Conservation (phyloP, 1,140 invertebrate genomes). For the Diuraphis noxia region DNA sequence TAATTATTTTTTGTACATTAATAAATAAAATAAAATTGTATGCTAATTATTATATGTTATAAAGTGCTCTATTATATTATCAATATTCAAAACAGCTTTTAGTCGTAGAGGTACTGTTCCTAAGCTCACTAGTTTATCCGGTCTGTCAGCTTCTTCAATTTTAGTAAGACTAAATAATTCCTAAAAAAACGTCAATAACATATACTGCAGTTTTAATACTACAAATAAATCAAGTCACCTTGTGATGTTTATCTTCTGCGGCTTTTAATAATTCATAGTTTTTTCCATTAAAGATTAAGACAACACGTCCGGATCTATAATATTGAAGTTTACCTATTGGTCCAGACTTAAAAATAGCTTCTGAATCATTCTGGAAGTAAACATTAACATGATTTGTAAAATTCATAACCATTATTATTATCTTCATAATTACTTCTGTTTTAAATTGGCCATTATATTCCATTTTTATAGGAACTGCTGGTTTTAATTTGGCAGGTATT, state of each 20-base stretch:
- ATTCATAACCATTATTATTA: neutral
- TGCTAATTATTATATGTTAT: neutral
- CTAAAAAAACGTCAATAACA: neutral
- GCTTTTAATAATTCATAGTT: constrained; percentile 43
- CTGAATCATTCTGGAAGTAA: constrained; percentile 17
- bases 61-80: constrained; percentile 42
- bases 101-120: constrained; percentile 28
- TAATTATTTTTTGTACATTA: neutral
- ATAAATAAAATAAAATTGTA: neutral
- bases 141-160: constrained; percentile 17
- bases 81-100: constrained; percentile 35
- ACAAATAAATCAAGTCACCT: constrained; percentile 21
- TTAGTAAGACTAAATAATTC: constrained; percentile 50
- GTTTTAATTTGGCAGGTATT: neutral
- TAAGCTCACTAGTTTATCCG: constrained; percentile 32
- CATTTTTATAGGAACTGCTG: neutral
- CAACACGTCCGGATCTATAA: constrained; percentile 32
- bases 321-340: constrained; percentile 48
- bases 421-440: constrained; percentile 7
- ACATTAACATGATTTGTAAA: neutral
- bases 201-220: neutral
- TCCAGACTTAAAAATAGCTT: neutral
- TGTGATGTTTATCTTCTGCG: constrained; percentile 33
- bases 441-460: constrained; percentile 45
- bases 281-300: constrained; percentile 33